Conservation (phyloP, 2,113 vertebrate species). For the Ceyx cyanopectus region DNA sequence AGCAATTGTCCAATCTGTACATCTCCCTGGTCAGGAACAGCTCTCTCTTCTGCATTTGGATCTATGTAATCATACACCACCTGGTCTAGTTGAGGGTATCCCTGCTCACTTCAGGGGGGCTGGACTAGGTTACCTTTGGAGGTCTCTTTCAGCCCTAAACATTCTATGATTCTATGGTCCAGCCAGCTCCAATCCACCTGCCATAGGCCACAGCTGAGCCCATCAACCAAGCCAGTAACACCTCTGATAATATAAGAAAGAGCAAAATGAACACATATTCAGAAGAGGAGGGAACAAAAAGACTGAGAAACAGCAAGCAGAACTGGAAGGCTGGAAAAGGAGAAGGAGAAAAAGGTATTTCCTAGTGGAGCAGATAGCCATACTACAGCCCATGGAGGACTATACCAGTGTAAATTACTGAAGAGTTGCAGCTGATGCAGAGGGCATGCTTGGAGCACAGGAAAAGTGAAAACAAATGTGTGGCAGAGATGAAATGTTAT, state of each 20-base stretch:
- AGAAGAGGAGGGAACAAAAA: neutral
- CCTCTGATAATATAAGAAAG: neutral
- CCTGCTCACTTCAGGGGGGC: no score
- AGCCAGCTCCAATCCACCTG: neutral
- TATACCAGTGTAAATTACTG: neutral
- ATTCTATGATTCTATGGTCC: no score
- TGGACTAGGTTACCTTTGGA: no score
- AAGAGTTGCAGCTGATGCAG: neutral
- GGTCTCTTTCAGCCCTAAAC: no score
- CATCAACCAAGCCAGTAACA: neutral
- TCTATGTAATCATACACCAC: no score
- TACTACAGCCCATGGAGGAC: rapidly evolving
- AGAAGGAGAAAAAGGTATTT: neutral
- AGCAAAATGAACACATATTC: neutral
- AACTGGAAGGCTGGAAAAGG: neutral
- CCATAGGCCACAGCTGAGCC: neutral
- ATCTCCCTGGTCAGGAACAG: constrained; percentile 86
- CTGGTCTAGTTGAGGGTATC: no score
- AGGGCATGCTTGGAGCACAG: neutral
- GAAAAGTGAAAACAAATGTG: neutral
- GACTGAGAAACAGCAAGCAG: neutral
- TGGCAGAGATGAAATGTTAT: neutral
- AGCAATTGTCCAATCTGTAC: constrained; percentile 81
- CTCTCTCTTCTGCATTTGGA: constrained; percentile 85
- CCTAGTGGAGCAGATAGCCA: neutral